Evolutionary conservation across 2,888 invertebrate species (phyloP), one percentile per base, ranked within the genome.

Genomic region (Ceratothoa steindachneri): DNA sequence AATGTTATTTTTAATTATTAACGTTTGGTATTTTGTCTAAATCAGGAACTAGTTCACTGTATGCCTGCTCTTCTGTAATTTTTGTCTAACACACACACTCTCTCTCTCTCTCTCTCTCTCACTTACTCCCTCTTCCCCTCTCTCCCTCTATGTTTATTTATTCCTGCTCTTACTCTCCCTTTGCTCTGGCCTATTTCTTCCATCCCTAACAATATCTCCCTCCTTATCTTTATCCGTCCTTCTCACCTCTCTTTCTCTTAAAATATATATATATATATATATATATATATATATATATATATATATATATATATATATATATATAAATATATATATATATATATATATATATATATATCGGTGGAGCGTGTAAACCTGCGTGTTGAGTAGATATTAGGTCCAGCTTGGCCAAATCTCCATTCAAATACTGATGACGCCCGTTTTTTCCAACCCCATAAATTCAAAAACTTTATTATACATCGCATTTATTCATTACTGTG

Each of bases 81-180:
- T n/a, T n/a, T n/a, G n/a, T n/a, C n/a, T n/a, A n/a, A n/a, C n/a
- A n/a, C n/a, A n/a, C n/a, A n/a, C 5, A 41, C 5, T 55, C 19
- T 55, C 55, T 55, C 55, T 55, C 24, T 55, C 55, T 55, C 24
- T 55, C 55, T 55, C 55, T 55, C 55, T 55, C 55, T 55, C 55
- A 15, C 55, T 55, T 22, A 15, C 55, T 55, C 55, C 19, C 55
- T 55, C 55, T 55, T 22, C 19, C 55, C 19, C 55, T 55, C 55
- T 55, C 55, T 55, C 55, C 19, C 55, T 55, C 41, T 41, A 7
- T 41, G 9, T 41, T 15, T 41, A 7, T 41, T 15, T 41, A 7
- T 41, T 15, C 15, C 41, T 41, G 7, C 7, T 15, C 41, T 41
- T 41, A 9, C 41, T 15, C 15, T 41, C 41, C 15, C 41, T 41